Evolutionary conservation across 2,888 invertebrate genomes (phyloP).

Genomic region (Noctuana brunneofusca): DNA sequence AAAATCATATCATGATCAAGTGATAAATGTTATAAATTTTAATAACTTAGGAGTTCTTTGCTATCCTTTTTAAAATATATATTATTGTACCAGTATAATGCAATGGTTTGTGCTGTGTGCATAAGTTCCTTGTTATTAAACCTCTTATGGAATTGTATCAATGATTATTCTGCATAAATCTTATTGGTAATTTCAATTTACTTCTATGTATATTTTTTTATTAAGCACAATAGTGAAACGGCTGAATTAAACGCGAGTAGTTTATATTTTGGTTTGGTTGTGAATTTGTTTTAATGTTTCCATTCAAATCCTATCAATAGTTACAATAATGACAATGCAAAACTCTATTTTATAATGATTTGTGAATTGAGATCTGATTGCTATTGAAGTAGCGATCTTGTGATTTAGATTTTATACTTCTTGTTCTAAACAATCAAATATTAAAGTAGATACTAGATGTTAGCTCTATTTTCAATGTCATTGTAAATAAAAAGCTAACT

Average conservation of each 20-base stretch:
- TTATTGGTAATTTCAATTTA: slow-evolving; percentile 2
- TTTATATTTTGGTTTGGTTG: slow-evolving; percentile 52
- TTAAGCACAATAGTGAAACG: slow-evolving; percentile 75
- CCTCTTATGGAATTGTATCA: slow-evolving; percentile 21
- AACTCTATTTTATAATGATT: slow-evolving; percentile 46
- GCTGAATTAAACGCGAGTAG: slow-evolving; percentile 61
- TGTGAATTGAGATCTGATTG: slow-evolving; percentile 70
- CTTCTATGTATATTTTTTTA: not conserved
- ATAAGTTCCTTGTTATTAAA: slow-evolving; percentile 68
- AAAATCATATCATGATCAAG: slow-evolving; percentile 75
- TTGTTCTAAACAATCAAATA: slow-evolving; percentile 82
- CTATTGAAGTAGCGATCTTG: slow-evolving; percentile 75
- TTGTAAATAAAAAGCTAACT: slow-evolving; percentile 84
- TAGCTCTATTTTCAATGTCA: slow-evolving; percentile 83
- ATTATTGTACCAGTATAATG: slow-evolving; percentile 43
- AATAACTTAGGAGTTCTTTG: slow-evolving; percentile 38
- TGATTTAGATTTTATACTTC: slow-evolving; percentile 83
- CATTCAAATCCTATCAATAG: slow-evolving; percentile 39
- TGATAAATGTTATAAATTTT: slow-evolving; percentile 61
- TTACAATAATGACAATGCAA: slow-evolving; percentile 48
- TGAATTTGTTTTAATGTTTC: slow-evolving; percentile 49
- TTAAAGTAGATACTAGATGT: slow-evolving; percentile 81
- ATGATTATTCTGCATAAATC: not conserved
- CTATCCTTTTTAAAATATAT: slow-evolving; percentile 40
- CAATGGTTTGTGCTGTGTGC: slow-evolving; percentile 48